Conservation (phyloP, 2,888 invertebrate genomes). For the Rhaphigaster nebulosa region DNA sequence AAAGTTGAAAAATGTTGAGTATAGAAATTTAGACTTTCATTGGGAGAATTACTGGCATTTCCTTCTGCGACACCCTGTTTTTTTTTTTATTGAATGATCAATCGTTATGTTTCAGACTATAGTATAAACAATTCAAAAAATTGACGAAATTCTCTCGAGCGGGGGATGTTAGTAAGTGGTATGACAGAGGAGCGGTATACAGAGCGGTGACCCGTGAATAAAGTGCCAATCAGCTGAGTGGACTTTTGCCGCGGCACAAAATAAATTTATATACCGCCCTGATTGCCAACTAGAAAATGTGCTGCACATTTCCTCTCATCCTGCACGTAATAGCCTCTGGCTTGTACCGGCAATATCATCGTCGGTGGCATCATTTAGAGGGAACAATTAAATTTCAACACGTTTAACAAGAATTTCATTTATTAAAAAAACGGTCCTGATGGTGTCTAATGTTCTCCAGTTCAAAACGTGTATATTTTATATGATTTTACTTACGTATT, state of each 20-base stretch:
- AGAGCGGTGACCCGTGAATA: neutral
- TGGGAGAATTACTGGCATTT: too few species aligned
- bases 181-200: neutral
- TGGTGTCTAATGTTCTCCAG: too few species aligned
- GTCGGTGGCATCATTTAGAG: neutral
- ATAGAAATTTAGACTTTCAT: too few species aligned
- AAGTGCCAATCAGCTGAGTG: conserved; percentile 23
- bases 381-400: neutral
- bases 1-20: too few species aligned
- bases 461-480: too few species aligned
- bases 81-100: too few species aligned
- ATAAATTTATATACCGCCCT: neutral
- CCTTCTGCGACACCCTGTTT: too few species aligned
- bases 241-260: neutral
- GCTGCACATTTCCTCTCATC: neutral
- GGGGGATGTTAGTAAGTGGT: neutral
- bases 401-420: neutral
- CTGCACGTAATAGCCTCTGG: neutral
- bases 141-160: neutral
- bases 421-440: too few species aligned
- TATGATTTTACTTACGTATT: too few species aligned
- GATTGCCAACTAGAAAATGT: neutral
- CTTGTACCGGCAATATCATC: neutral
- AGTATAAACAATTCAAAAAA: neutral
- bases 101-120: neutral